These are phyloP conservation scores for Pyrgilauda ruficollis DNA, from an alignment of 2,113 vertebrate species.

Conservation along the genomic window DNA sequence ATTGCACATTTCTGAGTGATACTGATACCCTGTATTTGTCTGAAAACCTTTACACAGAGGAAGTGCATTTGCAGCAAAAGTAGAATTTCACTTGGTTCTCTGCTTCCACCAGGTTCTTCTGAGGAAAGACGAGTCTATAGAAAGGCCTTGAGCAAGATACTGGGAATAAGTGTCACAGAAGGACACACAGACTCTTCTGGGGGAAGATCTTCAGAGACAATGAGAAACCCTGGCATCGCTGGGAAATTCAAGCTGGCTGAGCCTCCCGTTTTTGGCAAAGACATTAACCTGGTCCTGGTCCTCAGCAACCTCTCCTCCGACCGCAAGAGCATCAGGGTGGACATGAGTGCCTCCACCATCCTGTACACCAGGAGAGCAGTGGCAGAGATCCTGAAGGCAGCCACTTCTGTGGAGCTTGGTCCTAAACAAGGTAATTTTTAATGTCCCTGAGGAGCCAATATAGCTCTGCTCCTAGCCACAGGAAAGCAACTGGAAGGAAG, in stretches of 20 bases:
- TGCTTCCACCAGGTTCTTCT: slow-evolving; percentile 61
- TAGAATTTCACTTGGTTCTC: background rate
- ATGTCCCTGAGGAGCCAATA: background rate
- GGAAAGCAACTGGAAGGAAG: background rate
- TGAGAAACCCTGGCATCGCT: slow-evolving; percentile 63
- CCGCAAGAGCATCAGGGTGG: slow-evolving; percentile 66
- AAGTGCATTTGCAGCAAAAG: background rate
- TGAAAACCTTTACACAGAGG: background rate
- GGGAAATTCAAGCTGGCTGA: slow-evolving; percentile 77
- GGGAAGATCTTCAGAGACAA: background rate
- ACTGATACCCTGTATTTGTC: background rate
- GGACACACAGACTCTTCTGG: background rate
- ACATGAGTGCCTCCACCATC: slow-evolving; percentile 71
- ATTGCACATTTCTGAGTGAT: background rate
- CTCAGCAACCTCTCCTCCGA: slow-evolving; percentile 61
- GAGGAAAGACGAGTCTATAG: slow-evolving; percentile 73
- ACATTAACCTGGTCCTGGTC: slow-evolving; percentile 67
- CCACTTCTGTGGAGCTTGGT: slow-evolving; percentile 60
- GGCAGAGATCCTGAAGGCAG: slow-evolving; percentile 72
- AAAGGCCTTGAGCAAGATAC: slow-evolving; percentile 68
- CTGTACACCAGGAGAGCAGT: slow-evolving; percentile 73
- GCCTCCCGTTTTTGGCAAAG: slow-evolving; percentile 71
- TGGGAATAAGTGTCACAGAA: background rate
- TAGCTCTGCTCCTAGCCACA: background rate
- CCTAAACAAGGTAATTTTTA: slow-evolving; percentile 66